A percentile compares a stretch with the other conserved stretches of the same genome.
phyloP scores from a whole-genome alignment of 2,888 invertebrate genomes.

The Dasypogon diadema region DNA sequence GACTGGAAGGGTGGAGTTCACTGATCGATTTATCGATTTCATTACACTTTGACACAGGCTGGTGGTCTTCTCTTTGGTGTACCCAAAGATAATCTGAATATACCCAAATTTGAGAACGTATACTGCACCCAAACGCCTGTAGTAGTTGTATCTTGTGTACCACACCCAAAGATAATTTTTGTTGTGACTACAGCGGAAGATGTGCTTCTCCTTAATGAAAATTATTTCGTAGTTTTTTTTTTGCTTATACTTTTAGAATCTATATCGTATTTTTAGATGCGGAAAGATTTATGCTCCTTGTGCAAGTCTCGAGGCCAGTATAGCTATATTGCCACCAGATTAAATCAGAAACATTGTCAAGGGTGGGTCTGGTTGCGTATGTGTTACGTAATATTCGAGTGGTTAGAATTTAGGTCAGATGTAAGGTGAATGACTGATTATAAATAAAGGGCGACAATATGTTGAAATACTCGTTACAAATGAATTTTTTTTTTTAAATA shows the following conservation, averaged over 20 bases:
- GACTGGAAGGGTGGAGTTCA: constrained; percentile 48
- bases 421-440: constrained; percentile 21
- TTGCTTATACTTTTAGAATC: not conserved
- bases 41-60: not conserved
- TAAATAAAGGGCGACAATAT: not conserved
- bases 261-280: constrained; percentile 32
- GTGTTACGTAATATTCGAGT: constrained; percentile 12
- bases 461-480: too few relatives aligned
- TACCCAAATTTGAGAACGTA: not conserved
- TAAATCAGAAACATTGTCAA: not conserved
- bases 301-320: not conserved
- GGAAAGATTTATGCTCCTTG: constrained; percentile 13
- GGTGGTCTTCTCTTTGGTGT: not conserved
- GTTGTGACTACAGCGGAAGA: constrained; percentile 16
- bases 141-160: not conserved
- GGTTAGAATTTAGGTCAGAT: constrained; percentile 23
- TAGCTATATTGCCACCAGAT: not conserved
- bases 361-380: constrained; percentile 2
- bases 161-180: constrained; percentile 32
- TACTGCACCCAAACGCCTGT: not conserved
- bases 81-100: constrained; percentile 27
- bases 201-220: constrained; percentile 10
- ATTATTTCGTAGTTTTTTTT: not conserved
- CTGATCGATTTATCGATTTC: constrained; percentile 53
- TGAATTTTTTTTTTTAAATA: too few relatives aligned